Conservation (phyloP, 2,113 vertebrate species). For the Stigmatopora argus region DNA sequence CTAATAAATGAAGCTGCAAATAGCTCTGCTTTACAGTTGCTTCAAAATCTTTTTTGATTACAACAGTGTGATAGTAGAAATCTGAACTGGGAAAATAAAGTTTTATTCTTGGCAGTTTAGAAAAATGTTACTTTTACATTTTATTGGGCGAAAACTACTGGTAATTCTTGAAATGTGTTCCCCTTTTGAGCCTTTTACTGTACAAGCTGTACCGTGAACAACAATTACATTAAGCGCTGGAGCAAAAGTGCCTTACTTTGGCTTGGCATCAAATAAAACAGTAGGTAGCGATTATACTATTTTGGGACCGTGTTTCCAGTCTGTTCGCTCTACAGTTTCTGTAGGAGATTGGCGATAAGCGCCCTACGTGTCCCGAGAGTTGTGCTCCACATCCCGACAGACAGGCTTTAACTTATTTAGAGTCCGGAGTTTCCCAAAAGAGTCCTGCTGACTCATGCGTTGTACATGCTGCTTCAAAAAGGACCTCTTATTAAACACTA, state of each 20-base stretch:
- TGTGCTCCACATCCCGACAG: constrained; percentile 7
- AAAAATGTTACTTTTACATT: too few relatives aligned
- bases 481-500: not conserved
- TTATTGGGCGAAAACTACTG: not conserved
- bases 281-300: constrained; percentile 2
- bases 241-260: not conserved
- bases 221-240: not conserved
- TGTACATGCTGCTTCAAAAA: constrained; percentile 32
- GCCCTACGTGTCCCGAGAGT: constrained; percentile 2
- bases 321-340: not conserved
- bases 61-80: too few relatives aligned
- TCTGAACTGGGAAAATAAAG: too few relatives aligned
- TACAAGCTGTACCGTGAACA: too few relatives aligned
- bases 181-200: not conserved
- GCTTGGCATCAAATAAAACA: not conserved
- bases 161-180: not conserved
- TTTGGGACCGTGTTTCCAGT: constrained; percentile 14
- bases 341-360: not conserved
- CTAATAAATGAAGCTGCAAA: too few relatives aligned
- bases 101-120: too few relatives aligned
- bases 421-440: constrained; percentile 52
- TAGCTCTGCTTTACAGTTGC: not conserved
- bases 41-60: too few relatives aligned
- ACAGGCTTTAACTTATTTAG: constrained; percentile 38
- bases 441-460: constrained; percentile 48